Base-by-base conservation (phyloP, 1,140 invertebrate species). In the Bombus balteatus region DNA sequence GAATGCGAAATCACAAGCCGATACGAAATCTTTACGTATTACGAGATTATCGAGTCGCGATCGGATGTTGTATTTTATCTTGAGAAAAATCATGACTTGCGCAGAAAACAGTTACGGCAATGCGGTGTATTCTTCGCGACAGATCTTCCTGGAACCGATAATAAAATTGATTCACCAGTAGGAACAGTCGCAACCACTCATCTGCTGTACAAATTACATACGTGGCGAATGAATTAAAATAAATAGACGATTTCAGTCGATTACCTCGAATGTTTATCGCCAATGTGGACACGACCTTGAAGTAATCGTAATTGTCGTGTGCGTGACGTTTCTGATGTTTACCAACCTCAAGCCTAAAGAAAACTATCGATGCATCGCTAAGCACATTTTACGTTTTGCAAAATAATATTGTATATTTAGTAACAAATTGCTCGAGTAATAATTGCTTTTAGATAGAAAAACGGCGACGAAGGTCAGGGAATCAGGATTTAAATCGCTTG, bases 401-500 rank as follows among this genome's bases (percentile, higher is more conserved):
- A 32, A 32, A 41, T 2, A 13, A 72, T 72, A 72, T 72, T n/a
- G 22, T 18, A 43, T 10, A 22, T 43, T 43, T 1, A 0, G 43
- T 32, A 13, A 47, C 1, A 32, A 73, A 3, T 32, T 4, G 12
- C n/a, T 32, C 28, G 9, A 32, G 12, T 1, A 74, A 15, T 8
- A 1, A 22, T 13, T 13, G 12, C 34, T 68, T 34, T 53, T 13
- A 28, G 4, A 62, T 25, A 66, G 39, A 18, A 70, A 53, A 53
- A 70, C 10, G 39, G 12, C 25, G 15, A 47, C 25, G 75, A 80
- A 80, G 78, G 78, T 80, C 78, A 12, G 6, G 8, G 70, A 66
- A 66, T 80, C 78, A 22, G 12, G 4, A 15, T 80, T 80, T 53
- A 53, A 80, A 80, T 80, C 65, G 65, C 65, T 80, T 80, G 78